phyloP scores from a whole-genome alignment of 1,140 invertebrate species.

The Neodiprion virginianus region DNA sequence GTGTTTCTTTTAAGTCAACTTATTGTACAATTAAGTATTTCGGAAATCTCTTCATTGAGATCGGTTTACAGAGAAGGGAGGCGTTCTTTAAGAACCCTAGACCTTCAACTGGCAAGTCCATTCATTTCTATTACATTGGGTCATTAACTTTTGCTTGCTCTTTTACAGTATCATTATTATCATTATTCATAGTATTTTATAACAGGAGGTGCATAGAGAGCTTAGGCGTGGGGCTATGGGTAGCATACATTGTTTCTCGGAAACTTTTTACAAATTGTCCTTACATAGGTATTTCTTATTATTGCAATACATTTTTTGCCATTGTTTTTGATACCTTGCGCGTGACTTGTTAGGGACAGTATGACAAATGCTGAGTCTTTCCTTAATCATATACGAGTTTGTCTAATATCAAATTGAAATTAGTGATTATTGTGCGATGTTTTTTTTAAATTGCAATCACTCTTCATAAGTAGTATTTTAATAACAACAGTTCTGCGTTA shows the following conservation, averaged over 20 bases:
- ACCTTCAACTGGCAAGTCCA: not conserved
- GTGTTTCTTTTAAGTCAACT: not conserved
- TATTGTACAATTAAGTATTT: conserved; percentile 4
- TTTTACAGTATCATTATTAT: not conserved
- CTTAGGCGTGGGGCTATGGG: not conserved
- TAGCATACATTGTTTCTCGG: too few relatives aligned
- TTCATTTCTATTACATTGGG: not conserved
- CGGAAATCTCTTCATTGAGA: not conserved
- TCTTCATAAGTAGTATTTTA: too few relatives aligned
- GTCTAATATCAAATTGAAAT: too few relatives aligned
- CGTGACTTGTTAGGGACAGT: too few relatives aligned
- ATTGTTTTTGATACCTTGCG: too few relatives aligned
- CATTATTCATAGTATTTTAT: not conserved
- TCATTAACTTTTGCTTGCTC: not conserved
- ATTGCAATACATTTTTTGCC: too few relatives aligned
- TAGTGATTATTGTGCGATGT: too few relatives aligned
- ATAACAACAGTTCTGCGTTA: not conserved
- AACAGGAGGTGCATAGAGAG: conserved; percentile 4
- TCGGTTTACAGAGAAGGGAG: not conserved
- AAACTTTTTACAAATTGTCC: too few relatives aligned
- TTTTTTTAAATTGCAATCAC: too few relatives aligned
- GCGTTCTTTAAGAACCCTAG: too few relatives aligned
- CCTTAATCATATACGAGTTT: not conserved
- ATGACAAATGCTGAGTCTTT: not conserved
- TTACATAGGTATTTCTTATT: too few relatives aligned